Evolutionary conservation across 1,140 invertebrate genomes (phyloP), one percentile per base, ranked within the genome.

Genomic region (Paralvinella palmiformis): DNA sequence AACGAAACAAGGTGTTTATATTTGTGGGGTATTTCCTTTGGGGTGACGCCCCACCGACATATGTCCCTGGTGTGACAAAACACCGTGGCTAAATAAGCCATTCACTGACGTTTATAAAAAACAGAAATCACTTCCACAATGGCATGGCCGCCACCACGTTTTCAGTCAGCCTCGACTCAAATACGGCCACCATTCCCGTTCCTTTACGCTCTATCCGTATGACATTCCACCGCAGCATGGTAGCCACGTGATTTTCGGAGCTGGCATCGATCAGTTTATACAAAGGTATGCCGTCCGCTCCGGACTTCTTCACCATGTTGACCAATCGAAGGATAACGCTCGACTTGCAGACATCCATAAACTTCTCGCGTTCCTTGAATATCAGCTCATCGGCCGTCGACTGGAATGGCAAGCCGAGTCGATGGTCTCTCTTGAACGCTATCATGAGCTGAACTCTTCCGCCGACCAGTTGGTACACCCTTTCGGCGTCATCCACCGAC

Each of bases 351-450:
- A 62, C 64, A 6, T 61, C 31, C 17, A 66, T 37, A 32, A 66
- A 66, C 36, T 66, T 66, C 20, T 66, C 64, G 22, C 53, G 32
- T 55, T 66, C 64, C 32, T 52, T 22, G 24, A 56, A 35, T 37
- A 44, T 58, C 24, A 66, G 44, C 20, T 56, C 32, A 31, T 27
- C 44, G 13, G 27, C 27, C 32, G 50, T 62, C 13, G 20, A 59
- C 13, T 61, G 36, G 20, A 62, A 50, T 5, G 45, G 22, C 17
- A 27, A 29, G 13, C 64, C 64, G n/a, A 17, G 20, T 13, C 33
- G 20, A 29, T 35, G 52, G 1, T 50, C 64, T 31, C 59, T 31
- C 56, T 66, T 66, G 27, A 66, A 53, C 17, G 44, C 36, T 45
- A 56, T n/a, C 45, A 66, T 37, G 45, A 62, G 44, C 10, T 59